Conservation (phyloP, 2,888 invertebrate species). For the Lithophane ornitopus region DNA sequence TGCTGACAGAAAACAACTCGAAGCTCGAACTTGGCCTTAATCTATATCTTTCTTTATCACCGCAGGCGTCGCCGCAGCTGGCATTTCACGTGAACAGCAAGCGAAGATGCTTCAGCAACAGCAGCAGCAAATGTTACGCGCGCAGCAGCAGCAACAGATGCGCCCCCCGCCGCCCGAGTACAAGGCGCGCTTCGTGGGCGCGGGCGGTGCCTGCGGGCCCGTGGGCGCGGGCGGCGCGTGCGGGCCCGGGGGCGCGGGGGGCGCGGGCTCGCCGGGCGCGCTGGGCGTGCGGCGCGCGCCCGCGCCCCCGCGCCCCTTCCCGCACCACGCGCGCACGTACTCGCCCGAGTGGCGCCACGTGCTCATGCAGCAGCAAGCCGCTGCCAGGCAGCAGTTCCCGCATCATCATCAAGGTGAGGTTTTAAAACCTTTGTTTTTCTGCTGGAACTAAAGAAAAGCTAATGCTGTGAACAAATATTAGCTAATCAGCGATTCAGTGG, state of each 20-base stretch:
- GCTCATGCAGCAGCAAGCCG: slow-evolving; percentile 91
- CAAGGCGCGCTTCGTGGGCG: slow-evolving; percentile 92
- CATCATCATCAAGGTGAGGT: slow-evolving; percentile 86
- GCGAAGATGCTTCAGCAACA: slow-evolving; percentile 93
- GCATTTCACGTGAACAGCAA: slow-evolving; percentile 91
- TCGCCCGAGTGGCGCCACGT: slow-evolving; percentile 88
- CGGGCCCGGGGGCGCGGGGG: slow-evolving; percentile 65
- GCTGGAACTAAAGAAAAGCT: not conserved
- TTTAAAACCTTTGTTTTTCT: not conserved
- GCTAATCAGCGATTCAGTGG: not conserved
- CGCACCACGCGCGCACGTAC: slow-evolving; percentile 85
- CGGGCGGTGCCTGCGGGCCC: slow-evolving; percentile 48
- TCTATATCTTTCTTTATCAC: not conserved
- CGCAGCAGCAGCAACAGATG: slow-evolving; percentile 89
- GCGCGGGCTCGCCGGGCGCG: slow-evolving; percentile 69
- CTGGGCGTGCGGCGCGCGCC: slow-evolving; percentile 75
- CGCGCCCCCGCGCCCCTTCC: slow-evolving; percentile 76
- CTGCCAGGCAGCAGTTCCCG: slow-evolving; percentile 84
- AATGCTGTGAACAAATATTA: not conserved
- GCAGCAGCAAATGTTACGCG: slow-evolving; percentile 92
- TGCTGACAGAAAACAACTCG: not conserved
- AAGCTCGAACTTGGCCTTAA: not conserved
- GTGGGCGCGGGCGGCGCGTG: slow-evolving; percentile 71
- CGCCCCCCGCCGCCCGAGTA: slow-evolving; percentile 97
- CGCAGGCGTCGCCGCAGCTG: slow-evolving; percentile 85